Conservation (phyloP, 2,888 invertebrate genomes). For the Melinaea menophilus region DNA sequence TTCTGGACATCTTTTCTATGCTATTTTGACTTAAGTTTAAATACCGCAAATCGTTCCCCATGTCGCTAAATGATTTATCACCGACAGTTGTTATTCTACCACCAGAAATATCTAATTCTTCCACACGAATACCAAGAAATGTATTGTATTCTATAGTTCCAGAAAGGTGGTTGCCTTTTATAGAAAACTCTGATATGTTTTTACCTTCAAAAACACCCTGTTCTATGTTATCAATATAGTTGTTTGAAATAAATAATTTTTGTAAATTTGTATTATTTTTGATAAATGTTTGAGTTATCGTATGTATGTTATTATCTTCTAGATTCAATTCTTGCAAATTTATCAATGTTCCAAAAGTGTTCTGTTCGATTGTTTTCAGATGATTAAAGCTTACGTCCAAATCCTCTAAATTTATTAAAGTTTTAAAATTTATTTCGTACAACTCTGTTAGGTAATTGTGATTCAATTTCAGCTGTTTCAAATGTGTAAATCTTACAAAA, state of each 20-base stretch:
- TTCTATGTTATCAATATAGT: constrained; percentile 23
- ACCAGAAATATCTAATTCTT: constrained; percentile 19
- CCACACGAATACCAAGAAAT: constrained; percentile 17
- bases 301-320: constrained; percentile 19
- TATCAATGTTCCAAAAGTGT: constrained; percentile 7
- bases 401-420: constrained; percentile 11
- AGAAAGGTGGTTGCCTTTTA: constrained; percentile 15
- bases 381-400: constrained; percentile 21
- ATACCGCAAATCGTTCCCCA: constrained; percentile 13
- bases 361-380: constrained; percentile 19
- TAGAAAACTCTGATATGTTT: constrained; percentile 19
- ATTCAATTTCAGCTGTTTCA: constrained; percentile 19
- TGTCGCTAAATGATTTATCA: constrained; percentile 18
- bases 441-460: constrained; percentile 17
- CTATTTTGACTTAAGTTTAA: constrained; percentile 25
- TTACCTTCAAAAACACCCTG: constrained; percentile 17
- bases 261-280: constrained; percentile 13
- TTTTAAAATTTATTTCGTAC: constrained; percentile 18
- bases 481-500: constrained; percentile 24
- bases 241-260: constrained; percentile 15
- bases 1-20: constrained; percentile 16
- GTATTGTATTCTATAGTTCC: constrained; percentile 20
- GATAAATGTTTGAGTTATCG: constrained; percentile 12
- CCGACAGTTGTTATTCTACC: constrained; percentile 16
- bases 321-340: constrained; percentile 21